phyloP scores from a whole-genome alignment of 2,113 vertebrate species.

The Gymnocephalus cernua region DNA sequence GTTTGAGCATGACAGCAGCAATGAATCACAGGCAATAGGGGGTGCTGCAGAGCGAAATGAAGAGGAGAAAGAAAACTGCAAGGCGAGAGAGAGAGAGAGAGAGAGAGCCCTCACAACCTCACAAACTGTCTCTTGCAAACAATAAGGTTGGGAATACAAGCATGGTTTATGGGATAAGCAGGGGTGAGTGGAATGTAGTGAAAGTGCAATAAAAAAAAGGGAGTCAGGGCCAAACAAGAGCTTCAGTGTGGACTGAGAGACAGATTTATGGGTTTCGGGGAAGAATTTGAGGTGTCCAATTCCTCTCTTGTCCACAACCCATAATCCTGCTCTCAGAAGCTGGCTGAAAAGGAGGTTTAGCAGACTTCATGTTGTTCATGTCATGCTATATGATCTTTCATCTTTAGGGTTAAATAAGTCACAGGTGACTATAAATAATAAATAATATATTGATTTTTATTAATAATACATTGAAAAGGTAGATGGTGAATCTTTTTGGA shows the following conservation, averaged over 20 bases:
- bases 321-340: slow-evolving; percentile 28
- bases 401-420: slow-evolving; percentile 19
- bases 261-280: slow-evolving; percentile 69
- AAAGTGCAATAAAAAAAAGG: slow-evolving; percentile 51
- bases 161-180: slow-evolving; percentile 60
- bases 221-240: slow-evolving; percentile 63
- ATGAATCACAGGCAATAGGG: slow-evolving; percentile 5
- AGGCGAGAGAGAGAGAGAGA: background rate
- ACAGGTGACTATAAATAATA: slow-evolving; percentile 2
- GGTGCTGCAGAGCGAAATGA: slow-evolving; percentile 20
- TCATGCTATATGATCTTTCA: slow-evolving; percentile 9
- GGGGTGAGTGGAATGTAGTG: slow-evolving; percentile 57
- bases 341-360: slow-evolving; percentile 32
- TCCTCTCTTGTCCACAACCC: slow-evolving; percentile 71
- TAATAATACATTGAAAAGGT: too few relatives aligned
- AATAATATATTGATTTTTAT: too few relatives aligned
- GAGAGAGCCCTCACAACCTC: background rate
- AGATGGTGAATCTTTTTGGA: background rate
- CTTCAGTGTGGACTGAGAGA: slow-evolving; percentile 52
- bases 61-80: background rate
- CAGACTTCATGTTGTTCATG: background rate
- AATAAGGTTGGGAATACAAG: slow-evolving; percentile 47
- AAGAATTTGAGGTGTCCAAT: slow-evolving; percentile 77
- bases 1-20: background rate
- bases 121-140: slow-evolving; percentile 53